Percentiles rank a stretch among this genome's conserved stretches.
These are phyloP conservation scores for Myotis findleyi DNA, from an alignment of 2,797 vertebrate species.

Conservation along the genomic window DNA sequence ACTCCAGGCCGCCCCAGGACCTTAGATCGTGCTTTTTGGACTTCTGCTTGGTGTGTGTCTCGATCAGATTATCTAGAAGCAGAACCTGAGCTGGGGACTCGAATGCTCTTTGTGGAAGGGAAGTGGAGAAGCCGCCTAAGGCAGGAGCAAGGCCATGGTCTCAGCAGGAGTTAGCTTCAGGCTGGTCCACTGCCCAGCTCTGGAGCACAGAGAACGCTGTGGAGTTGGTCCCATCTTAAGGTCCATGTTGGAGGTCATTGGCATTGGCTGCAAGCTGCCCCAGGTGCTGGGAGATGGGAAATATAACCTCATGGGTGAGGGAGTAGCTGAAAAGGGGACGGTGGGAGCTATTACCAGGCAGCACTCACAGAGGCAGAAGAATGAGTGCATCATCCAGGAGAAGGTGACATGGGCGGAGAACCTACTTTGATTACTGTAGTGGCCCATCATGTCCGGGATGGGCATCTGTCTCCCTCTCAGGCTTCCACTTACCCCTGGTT, in stretches of 20 bases:
- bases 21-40: neutral
- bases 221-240: neutral
- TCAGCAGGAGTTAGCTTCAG: neutral
- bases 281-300: neutral
- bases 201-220: neutral
- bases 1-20: neutral
- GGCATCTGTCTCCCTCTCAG: neutral
- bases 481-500: neutral
- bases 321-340: accelerated
- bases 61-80: neutral
- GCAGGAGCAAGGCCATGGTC: neutral
- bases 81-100: neutral
- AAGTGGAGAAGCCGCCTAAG: neutral
- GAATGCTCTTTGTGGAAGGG: neutral
- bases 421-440: neutral
- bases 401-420: neutral
- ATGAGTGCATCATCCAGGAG: accelerated
- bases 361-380: neutral
- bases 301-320: neutral
- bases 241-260: neutral
- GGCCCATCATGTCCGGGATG: neutral
- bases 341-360: neutral
- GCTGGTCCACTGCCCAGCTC: neutral
- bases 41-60: neutral
- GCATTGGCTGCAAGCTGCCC: neutral